phyloP scores from a whole-genome alignment of 2,797 vertebrate species.

The Cuniculus paca region DNA sequence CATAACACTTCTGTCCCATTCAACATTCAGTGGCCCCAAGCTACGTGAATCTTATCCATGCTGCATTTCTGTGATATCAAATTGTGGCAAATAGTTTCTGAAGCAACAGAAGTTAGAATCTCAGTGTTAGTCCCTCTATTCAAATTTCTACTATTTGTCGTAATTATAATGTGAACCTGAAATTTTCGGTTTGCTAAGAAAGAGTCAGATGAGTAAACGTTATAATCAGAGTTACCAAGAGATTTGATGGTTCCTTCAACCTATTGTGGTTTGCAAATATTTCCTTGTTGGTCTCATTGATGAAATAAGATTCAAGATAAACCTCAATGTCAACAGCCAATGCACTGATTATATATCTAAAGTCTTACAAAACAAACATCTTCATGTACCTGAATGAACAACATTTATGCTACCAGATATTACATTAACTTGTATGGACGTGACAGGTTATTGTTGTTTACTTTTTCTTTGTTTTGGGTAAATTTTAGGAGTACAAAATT shows the following conservation, averaged over 20 bases:
- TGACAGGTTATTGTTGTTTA: neutral
- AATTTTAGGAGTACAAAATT: constrained; percentile 8
- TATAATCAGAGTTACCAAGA: neutral
- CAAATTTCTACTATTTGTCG: neutral
- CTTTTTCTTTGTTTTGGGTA: neutral
- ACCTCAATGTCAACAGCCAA: neutral
- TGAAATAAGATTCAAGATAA: neutral
- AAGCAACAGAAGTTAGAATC: neutral
- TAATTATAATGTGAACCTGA: neutral
- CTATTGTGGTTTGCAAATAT: neutral
- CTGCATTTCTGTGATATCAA: neutral
- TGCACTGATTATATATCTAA: neutral
- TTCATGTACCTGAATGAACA: neutral
- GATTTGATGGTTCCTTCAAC: neutral
- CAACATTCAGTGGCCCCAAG: neutral
- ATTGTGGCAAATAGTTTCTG: neutral
- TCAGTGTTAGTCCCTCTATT: neutral
- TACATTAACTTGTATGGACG: neutral
- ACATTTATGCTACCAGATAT: neutral
- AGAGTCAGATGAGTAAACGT: neutral
- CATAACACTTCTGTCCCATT: neutral
- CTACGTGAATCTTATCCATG: neutral
- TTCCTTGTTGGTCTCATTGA: neutral
- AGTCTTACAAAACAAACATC: neutral
- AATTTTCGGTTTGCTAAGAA: neutral